These are phyloP conservation scores for Habropoda laboriosa DNA, from an alignment of 1,140 invertebrate genomes.

Conservation along the genomic window DNA sequence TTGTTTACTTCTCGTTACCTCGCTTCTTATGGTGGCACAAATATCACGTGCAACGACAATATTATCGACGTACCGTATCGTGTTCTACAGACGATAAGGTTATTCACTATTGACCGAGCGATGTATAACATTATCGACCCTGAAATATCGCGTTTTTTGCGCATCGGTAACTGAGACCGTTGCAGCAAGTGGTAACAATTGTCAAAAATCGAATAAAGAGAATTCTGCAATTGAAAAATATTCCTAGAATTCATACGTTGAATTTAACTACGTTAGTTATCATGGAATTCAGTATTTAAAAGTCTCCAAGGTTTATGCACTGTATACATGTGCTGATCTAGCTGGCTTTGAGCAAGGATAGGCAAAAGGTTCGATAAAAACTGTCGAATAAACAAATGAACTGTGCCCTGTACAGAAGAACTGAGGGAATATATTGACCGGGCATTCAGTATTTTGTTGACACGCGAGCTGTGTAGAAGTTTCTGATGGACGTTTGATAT, in stretches of 20 bases:
- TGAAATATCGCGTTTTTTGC: too few relatives aligned
- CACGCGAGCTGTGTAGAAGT: background rate
- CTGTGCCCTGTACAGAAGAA: background rate
- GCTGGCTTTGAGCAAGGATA: background rate
- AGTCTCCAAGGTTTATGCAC: background rate
- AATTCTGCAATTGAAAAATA: too few relatives aligned
- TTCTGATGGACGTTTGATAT: background rate
- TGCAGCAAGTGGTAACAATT: too few relatives aligned
- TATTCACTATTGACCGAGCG: background rate
- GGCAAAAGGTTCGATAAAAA: background rate
- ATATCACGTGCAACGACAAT: conserved; percentile 1
- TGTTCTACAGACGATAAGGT: background rate
- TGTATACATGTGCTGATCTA: background rate
- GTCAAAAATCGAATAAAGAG: too few relatives aligned
- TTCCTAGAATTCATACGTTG: too few relatives aligned
- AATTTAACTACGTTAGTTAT: too few relatives aligned
- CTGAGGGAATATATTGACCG: background rate
- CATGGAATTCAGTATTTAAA: background rate
- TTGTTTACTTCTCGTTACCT: conserved; percentile 34
- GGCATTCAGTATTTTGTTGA: background rate
- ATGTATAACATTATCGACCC: background rate
- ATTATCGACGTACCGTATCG: background rate
- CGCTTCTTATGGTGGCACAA: conserved; percentile 2
- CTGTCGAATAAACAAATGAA: background rate
- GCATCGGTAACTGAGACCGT: too few relatives aligned